phyloP scores from a whole-genome alignment of 2,888 invertebrate species.

The Entomobrya multifasciata region DNA sequence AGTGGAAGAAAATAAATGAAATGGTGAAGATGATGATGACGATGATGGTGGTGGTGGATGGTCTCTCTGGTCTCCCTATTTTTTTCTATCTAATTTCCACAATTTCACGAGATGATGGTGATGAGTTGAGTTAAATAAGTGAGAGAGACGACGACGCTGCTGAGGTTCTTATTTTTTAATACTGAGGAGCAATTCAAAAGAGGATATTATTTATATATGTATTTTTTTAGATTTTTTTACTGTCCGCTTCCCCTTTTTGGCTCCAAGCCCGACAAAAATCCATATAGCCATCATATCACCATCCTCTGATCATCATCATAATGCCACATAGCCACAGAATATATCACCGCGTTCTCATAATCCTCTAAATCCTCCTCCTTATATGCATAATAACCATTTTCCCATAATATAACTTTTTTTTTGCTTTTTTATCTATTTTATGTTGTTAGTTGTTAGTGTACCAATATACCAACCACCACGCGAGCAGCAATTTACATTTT shows the following conservation, averaged over 20 bases:
- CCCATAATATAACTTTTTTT: slow-evolving; percentile 19
- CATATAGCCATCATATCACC: slow-evolving; percentile 6
- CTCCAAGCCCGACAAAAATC: slow-evolving; percentile 57
- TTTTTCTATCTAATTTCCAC: slow-evolving; percentile 43
- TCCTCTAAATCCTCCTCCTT: not conserved
- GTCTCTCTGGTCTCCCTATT: not conserved
- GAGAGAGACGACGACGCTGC: slow-evolving; percentile 23
- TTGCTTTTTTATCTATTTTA: slow-evolving; percentile 11
- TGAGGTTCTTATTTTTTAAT: slow-evolving; percentile 28
- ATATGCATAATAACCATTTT: slow-evolving; percentile 41
- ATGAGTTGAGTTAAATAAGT: no score
- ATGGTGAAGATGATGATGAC: not conserved
- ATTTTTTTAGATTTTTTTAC: slow-evolving; percentile 6
- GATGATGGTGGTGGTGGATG: slow-evolving; percentile 7
- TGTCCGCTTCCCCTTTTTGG: slow-evolving; percentile 54
- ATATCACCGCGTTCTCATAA: not conserved
- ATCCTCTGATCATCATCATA: not conserved
- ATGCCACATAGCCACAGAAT: not conserved
- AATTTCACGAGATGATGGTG: slow-evolving; percentile 44
- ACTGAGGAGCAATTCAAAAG: not conserved
- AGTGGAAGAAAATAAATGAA: slow-evolving; percentile 34
- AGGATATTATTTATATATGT: not conserved
- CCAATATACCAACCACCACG: slow-evolving; percentile 51
- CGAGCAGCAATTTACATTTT: slow-evolving; percentile 57
- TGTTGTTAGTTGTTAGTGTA: slow-evolving; percentile 4